Percentiles rank a stretch among this genome's conserved stretches.
phyloP scores from a whole-genome alignment of 2,113 vertebrate genomes.

The Hyperopisus bebe region DNA sequence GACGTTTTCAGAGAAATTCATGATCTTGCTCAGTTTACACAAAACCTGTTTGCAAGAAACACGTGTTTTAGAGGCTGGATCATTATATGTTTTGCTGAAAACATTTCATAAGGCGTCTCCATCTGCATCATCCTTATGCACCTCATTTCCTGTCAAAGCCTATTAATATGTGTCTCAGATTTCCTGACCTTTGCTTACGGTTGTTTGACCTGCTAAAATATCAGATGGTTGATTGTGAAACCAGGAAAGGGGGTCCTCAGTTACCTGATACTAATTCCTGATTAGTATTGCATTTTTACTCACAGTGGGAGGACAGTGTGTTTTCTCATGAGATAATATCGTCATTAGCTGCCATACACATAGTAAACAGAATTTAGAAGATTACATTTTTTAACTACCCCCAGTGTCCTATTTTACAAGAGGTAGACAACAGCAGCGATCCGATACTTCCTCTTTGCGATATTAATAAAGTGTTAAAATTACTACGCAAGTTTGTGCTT shows the following conservation, averaged over 20 bases:
- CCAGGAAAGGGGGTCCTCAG: background rate
- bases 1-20: background rate
- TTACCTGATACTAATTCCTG: background rate
- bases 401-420: background rate
- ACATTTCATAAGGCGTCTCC: background rate
- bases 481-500: background rate
- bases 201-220: background rate
- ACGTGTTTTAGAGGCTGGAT: background rate
- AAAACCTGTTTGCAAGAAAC: background rate
- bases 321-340: background rate
- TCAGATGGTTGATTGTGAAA: background rate
- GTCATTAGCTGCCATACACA: background rate
- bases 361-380: background rate
- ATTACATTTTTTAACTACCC: background rate
- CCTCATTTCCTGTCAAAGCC: background rate
- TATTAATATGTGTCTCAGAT: background rate
- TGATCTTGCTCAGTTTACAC: background rate
- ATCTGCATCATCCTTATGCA: background rate
- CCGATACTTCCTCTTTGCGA: background rate
- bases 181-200: background rate
- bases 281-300: background rate
- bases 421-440: background rate
- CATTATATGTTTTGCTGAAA: background rate
- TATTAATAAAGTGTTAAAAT: slow-evolving; percentile 2
- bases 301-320: background rate